Evolutionary conservation across 2,113 vertebrate genomes (phyloP).

Genomic region (Callithrix jacchus): DNA sequence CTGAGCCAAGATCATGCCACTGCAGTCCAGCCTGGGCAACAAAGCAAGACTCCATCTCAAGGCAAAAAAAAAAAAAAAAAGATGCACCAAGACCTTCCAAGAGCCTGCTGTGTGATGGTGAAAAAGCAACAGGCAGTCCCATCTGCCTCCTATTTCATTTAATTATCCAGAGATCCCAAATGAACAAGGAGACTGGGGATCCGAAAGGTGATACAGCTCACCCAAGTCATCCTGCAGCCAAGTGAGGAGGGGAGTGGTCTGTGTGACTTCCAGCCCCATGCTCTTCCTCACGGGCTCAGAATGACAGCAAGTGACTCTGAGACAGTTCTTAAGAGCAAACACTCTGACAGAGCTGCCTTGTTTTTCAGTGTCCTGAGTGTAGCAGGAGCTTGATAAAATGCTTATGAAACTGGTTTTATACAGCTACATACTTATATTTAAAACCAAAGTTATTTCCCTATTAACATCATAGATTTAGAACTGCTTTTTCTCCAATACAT

Average conservation of each 20-base stretch:
- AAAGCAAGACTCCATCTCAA: no score
- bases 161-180: background rate
- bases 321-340: background rate
- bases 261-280: background rate
- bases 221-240: background rate
- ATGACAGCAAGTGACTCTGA: background rate
- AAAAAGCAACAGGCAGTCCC: background rate
- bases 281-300: background rate
- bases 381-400: background rate
- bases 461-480: background rate
- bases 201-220: background rate
- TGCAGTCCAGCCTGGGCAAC: no score
- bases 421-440: background rate
- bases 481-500: background rate
- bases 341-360: background rate
- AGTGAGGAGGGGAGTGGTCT: background rate
- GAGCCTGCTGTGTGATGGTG: background rate
- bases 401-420: background rate
- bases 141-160: background rate
- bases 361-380: background rate
- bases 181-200: background rate
- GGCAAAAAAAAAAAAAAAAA: accelerated
- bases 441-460: background rate
- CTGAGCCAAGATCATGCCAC: no score
- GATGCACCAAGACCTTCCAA: background rate